Evolutionary conservation across 2,888 invertebrate species (phyloP).

Genomic region (Apomyelois bistriatella): DNA sequence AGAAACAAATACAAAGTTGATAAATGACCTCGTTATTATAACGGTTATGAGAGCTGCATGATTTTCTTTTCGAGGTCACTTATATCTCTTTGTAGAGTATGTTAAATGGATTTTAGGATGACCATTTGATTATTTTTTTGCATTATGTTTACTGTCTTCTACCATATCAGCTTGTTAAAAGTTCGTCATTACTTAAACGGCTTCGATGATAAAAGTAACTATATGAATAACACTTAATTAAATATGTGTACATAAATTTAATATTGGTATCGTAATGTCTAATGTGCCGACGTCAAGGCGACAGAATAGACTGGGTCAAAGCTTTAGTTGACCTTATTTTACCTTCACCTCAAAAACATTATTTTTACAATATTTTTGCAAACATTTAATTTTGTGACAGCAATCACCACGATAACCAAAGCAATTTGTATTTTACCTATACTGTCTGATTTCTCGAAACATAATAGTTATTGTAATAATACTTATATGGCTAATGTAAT

Average conservation of each 20-base stretch:
- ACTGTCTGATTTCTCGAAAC: too few relatives aligned
- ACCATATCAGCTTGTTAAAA: too few relatives aligned
- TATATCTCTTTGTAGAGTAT: slow-evolving; percentile 63
- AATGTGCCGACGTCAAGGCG: slow-evolving; percentile 44
- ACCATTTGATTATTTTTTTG: slow-evolving; percentile 48
- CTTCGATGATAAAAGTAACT: slow-evolving; percentile 18
- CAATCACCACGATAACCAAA: too few relatives aligned
- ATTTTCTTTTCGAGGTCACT: slow-evolving; percentile 74
- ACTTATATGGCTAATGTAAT: too few relatives aligned
- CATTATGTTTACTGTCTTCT: slow-evolving; percentile 16
- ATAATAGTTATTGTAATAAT: too few relatives aligned
- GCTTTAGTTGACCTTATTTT: slow-evolving; percentile 41
- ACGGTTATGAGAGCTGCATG: slow-evolving; percentile 72
- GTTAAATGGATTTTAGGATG: slow-evolving; percentile 58
- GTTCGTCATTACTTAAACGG: slow-evolving; percentile 15
- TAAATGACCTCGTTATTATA: slow-evolving; percentile 77
- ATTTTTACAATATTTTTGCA: slow-evolving; percentile 38
- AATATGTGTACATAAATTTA: slow-evolving; percentile 33
- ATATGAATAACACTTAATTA: slow-evolving; percentile 47
- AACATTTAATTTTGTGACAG: too few relatives aligned
- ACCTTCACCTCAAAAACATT: slow-evolving; percentile 47
- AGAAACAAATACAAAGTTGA: slow-evolving; percentile 72
- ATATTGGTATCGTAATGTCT: slow-evolving; percentile 32
- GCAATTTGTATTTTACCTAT: too few relatives aligned
- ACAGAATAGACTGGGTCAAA: slow-evolving; percentile 36